Base-by-base conservation (phyloP, 2,113 vertebrate genomes). In the Sebastes fasciatus region DNA sequence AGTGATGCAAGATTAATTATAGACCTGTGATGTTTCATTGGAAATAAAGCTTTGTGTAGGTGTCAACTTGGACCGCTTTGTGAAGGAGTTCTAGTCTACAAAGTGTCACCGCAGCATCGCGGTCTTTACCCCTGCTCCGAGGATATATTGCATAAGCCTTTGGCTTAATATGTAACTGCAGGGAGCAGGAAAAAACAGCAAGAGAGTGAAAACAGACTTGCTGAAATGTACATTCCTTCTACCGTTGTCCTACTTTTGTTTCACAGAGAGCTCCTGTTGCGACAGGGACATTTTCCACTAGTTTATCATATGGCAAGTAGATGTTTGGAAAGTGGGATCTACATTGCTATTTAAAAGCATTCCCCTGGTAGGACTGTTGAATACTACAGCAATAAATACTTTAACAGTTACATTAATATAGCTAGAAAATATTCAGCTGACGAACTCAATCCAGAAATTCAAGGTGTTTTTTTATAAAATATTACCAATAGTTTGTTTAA, bases 91-190 rank as follows among this genome's bases (percentile, higher is more conserved):
- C 2, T 0, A 74, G 84, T 34, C 74, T 49, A 48, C 60, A 68
- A 77, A 86, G 23, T 62, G 68, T 67, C 69, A 82, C 58, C 1
- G n/a, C 51, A 61, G 58, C 58, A 45, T 75, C 68, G n/a, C 19
- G 4, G 70, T 66, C 70, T 83, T 80, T 76, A 70, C 21, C 69
- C 49, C 34, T 17, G 48, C 60, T 40, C 48, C 21, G 68, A 70
- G 43, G 66, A 74, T 14, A 74, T 14, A 16, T 85, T 90, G 60
- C 75, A 78, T 54, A 92, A 90, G 66, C 19, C 51, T 68, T 64
- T 61, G 21, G 81, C 60, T 94, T 93, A 92, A 93, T 91, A 34
- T 86, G 34, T 90, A 90, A 94, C 91, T 43, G 17, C 21, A 40
- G 40, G 54, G 68, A 71, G 65, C 60, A 79, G 71, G 72, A 84